Base-by-base conservation (phyloP, 1,140 invertebrate genomes). In the Microplitis mediator region DNA sequence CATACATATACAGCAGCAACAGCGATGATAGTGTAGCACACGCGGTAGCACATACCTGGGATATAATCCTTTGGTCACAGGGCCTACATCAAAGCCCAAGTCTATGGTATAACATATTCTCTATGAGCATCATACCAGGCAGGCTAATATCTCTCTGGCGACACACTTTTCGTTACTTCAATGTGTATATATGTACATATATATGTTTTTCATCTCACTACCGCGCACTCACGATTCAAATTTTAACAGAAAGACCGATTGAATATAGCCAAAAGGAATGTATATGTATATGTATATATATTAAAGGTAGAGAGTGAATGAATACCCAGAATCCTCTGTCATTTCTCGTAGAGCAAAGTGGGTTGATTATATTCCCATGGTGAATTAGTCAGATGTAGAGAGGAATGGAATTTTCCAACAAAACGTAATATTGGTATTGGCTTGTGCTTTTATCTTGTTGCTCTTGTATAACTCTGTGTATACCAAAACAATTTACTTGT, bases 61-160 rank as follows among this genome's bases (percentile, higher is more conserved):
- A 66, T 73, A 82, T 82, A 81, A 79, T 82, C 79, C 74, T 77
- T 71, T 60, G 71, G 72, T 69, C 74, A 62, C 6, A 45, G 54
- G 70, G 71, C 77, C 70, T 75, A 80, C 82, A 85, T 85, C 81
- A 85, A 85, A 85, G 82, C 74, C 65, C 67, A 76, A 73, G 74
- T 62, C 74, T 67, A 73, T 74, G 71, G 16, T 54, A 66, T 81
- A 79, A 83, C 82, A 74, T 80, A 85, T 85, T 82, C 82, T 79
- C 80, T 82, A 79, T 83, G 83, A 82, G 80, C 82, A 81, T 79
- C 70, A 61, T 60, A 71, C 61, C 39, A 23, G 69, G 56, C 62
- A 71, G 32, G 34, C 16, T 32, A 14, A 36, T 36, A 62, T 62
- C 13, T 62, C 36, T 61, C n/a, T 35, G 31, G 11, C 66, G 56